Percentiles rank a stretch among this genome's conserved stretches.
Conservation (phyloP, 2,797 vertebrate genomes). For the Sitta carolinensis region DNA sequence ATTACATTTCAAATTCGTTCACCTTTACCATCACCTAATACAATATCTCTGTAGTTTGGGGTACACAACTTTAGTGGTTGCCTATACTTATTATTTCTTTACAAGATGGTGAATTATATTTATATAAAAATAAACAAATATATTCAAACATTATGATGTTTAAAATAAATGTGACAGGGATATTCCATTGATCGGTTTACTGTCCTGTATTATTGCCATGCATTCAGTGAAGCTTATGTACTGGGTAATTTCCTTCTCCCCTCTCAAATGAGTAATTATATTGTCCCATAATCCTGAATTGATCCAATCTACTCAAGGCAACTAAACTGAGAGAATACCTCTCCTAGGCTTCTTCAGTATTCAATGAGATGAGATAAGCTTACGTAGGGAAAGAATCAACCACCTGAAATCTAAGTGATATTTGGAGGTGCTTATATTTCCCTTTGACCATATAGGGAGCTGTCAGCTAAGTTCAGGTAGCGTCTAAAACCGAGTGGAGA, state of each 20-base stretch:
- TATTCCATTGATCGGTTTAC: background rate
- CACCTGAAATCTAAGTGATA: background rate
- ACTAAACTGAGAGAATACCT: background rate
- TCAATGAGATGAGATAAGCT: background rate
- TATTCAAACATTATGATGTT: background rate
- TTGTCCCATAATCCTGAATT: background rate
- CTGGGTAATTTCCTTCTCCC: background rate
- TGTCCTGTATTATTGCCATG: background rate
- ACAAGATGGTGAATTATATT: background rate
- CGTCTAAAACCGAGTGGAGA: background rate
- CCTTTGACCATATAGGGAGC: background rate
- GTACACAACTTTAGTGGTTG: background rate
- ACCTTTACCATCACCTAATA: background rate
- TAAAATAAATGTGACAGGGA: background rate
- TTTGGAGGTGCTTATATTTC: background rate
- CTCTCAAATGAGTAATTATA: background rate
- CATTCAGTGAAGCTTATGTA: background rate
- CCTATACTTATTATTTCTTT: background rate
- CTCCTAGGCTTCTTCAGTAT: background rate
- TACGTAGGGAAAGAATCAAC: fast-evolving
- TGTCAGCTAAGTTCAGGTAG: background rate
- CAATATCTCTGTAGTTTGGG: background rate
- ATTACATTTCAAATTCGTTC: background rate
- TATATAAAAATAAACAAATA: background rate
- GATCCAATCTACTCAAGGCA: background rate